Percentiles rank a stretch among this genome's conserved stretches.
These are phyloP conservation scores for Myrmophylax atrothorax DNA, from an alignment of 2,113 vertebrate species.

Conservation along the genomic window DNA sequence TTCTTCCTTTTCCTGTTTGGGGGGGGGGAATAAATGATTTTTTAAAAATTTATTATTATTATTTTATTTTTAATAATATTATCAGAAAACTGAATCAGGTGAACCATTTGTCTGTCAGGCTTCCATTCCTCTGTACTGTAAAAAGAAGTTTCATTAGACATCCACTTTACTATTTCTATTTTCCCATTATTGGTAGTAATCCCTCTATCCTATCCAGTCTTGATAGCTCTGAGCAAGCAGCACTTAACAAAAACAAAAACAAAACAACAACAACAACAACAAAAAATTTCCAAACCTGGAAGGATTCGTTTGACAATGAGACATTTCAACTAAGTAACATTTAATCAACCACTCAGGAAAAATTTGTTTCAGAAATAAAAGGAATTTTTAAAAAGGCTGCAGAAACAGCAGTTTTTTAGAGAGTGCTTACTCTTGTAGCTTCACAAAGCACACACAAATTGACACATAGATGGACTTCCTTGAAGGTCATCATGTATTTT, in stretches of 20 bases:
- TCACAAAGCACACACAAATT: not conserved
- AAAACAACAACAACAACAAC: too few species aligned
- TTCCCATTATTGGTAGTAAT: not conserved
- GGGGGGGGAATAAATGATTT: not conserved
- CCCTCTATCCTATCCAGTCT: not conserved
- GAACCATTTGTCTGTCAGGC: not conserved
- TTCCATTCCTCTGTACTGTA: not conserved
- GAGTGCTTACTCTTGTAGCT: not conserved
- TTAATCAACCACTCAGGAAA: not conserved
- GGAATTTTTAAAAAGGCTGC: not conserved
- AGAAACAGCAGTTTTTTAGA: not conserved
- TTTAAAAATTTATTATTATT: not conserved
- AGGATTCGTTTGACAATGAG: not conserved
- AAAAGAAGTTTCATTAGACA: not conserved
- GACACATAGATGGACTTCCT: not conserved
- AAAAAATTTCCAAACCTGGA: not conserved
- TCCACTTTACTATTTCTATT: not conserved
- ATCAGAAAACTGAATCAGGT: not conserved
- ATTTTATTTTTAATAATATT: not conserved
- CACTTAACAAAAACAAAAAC: not conserved
- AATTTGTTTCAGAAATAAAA: not conserved
- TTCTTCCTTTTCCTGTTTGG: not conserved
- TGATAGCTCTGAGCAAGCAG: not conserved
- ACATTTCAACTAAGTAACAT: not conserved
- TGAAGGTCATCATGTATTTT: fast-evolving